Conservation (phyloP, 92 coral and sea anemone species). For the Zoanthus sansibaricus region DNA sequence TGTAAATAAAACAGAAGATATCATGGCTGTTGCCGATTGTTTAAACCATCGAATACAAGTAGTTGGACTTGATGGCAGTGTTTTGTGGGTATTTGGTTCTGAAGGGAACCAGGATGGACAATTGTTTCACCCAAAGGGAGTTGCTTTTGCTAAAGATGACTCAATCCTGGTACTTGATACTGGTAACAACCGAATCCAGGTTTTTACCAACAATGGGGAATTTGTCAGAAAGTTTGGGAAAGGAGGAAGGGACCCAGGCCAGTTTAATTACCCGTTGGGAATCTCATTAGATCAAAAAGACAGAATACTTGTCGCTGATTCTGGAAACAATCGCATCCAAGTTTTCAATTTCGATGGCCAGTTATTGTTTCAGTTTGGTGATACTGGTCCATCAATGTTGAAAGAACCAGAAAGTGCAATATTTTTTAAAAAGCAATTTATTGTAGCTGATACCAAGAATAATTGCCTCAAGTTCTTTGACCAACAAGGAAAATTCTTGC, state of each 20-base stretch:
- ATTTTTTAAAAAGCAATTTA: slow-evolving; percentile 42
- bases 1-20: slow-evolving; percentile 41
- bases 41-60: slow-evolving; percentile 52
- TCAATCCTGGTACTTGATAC: slow-evolving; percentile 53
- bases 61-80: slow-evolving; percentile 35
- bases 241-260: slow-evolving; percentile 46
- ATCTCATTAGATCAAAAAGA: slow-evolving; percentile 44
- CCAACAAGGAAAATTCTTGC: slow-evolving; percentile 35
- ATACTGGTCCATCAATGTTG: slow-evolving; percentile 35
- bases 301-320: slow-evolving; percentile 63
- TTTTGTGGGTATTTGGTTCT: slow-evolving; percentile 47
- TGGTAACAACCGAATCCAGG: slow-evolving; percentile 55
- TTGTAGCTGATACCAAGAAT: slow-evolving; percentile 63
- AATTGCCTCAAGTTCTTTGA: slow-evolving; percentile 52
- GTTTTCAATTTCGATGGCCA: slow-evolving; percentile 45
- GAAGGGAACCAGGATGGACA: slow-evolving; percentile 45
- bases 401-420: slow-evolving; percentile 50
- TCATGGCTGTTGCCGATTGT: slow-evolving; percentile 47
- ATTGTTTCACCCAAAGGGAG: slow-evolving; percentile 35
- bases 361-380: slow-evolving; percentile 42
- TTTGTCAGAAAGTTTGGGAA: slow-evolving; percentile 48
- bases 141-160: slow-evolving; percentile 56
- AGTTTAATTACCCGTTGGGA: slow-evolving; percentile 52
- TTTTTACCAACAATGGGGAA: slow-evolving; percentile 44
- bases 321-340: slow-evolving; percentile 53